Percentiles rank a stretch among this genome's conserved stretches.
These are phyloP conservation scores for Atherinosoma microstoma DNA, from an alignment of 2,797 vertebrate species.

Conservation along the genomic window DNA sequence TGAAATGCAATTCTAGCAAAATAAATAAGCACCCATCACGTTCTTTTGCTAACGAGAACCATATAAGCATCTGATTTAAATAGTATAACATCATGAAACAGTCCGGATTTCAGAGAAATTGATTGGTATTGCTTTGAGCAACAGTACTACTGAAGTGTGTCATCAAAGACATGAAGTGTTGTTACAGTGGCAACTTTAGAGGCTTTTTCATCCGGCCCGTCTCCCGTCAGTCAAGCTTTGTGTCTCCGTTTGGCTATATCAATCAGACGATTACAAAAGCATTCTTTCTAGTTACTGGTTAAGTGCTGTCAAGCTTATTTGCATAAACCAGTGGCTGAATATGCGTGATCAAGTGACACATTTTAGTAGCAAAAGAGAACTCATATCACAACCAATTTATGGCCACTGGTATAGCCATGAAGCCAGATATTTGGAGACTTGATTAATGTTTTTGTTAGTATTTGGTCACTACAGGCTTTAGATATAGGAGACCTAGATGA, in stretches of 20 bases:
- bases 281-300: conserved; percentile 46
- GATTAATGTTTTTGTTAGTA: conserved; percentile 14
- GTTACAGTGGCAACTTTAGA: conserved; percentile 50
- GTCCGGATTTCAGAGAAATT: conserved; percentile 12
- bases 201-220: conserved; percentile 38
- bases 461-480: conserved; percentile 26
- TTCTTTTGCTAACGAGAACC: neutral
- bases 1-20: neutral
- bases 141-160: conserved; percentile 18
- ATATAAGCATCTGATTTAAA: conserved; percentile 6
- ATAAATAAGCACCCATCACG: neutral
- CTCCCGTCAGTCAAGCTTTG: conserved; percentile 38
- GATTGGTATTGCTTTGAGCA: conserved; percentile 14
- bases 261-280: conserved; percentile 71
- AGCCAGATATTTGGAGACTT: conserved; percentile 6
- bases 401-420: conserved; percentile 5
- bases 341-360: conserved; percentile 43
- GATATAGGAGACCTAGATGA: conserved; percentile 13
- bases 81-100: conserved; percentile 6
- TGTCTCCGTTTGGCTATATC: conserved; percentile 57
- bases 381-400: conserved; percentile 1
- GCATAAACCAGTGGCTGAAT: conserved; percentile 58
- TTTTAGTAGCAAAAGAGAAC: conserved; percentile 10
- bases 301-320: conserved; percentile 56
- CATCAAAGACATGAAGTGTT: conserved; percentile 15